Conservation (phyloP, 2,113 vertebrate species). For the Cnemophilus loriae region DNA sequence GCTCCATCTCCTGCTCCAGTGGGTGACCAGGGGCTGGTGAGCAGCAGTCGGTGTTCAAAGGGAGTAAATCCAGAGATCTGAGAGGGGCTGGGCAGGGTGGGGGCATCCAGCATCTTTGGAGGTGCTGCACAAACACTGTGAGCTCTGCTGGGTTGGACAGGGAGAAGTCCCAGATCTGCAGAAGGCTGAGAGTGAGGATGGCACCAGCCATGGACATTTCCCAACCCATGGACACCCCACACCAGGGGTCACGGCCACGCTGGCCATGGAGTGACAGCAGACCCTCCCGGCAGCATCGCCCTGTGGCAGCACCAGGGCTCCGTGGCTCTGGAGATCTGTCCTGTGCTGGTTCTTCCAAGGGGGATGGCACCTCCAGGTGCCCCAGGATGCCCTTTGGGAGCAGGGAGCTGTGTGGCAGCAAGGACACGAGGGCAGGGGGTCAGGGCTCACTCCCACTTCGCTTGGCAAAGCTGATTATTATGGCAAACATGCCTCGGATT, state of each 20-base stretch:
- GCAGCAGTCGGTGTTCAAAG: accelerated
- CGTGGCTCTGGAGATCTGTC: accelerated
- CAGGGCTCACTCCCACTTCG: not conserved
- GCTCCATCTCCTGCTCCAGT: not conserved
- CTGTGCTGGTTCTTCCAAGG: not conserved
- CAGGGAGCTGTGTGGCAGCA: not conserved
- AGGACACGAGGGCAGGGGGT: not conserved
- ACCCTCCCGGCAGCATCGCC: not conserved
- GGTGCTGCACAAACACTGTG: not conserved
- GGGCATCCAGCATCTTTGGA: not conserved
- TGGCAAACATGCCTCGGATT: not conserved
- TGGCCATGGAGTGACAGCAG: accelerated
- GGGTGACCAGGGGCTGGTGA: not conserved
- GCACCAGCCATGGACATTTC: not conserved
- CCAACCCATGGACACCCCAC: accelerated
- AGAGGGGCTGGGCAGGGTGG: not conserved
- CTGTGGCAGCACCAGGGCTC: not conserved
- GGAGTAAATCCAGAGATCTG: not conserved
- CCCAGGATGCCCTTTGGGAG: not conserved
- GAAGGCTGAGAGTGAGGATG: not conserved
- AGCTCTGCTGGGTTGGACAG: not conserved
- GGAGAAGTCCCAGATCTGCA: not conserved
- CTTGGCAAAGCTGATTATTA: slow-evolving; percentile 50
- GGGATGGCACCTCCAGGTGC: not conserved
- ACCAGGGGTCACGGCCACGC: accelerated